A percentile compares a stretch with the other conserved stretches of the same genome.
phyloP scores from a whole-genome alignment of 64 coral and sea anemone species.

The Porites lutea region DNA sequence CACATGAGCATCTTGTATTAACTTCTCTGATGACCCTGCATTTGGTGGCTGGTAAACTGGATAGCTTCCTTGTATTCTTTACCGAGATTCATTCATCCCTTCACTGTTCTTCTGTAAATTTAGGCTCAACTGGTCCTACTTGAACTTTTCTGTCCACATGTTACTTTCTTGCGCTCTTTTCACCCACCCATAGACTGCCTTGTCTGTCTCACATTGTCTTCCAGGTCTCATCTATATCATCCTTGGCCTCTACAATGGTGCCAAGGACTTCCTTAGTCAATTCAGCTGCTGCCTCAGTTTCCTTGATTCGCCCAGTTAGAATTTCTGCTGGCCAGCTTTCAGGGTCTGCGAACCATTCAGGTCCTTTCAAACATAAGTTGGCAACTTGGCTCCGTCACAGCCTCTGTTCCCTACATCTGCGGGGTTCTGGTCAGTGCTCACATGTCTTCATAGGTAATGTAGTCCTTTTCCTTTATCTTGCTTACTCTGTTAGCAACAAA shows the following conservation, averaged over 20 bases:
- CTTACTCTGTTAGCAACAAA: slow-evolving; percentile 69
- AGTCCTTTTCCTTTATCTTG: slow-evolving; percentile 40
- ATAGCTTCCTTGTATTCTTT: slow-evolving; percentile 38
- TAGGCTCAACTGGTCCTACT: slow-evolving; percentile 30
- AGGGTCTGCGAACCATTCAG: slow-evolving; percentile 22
- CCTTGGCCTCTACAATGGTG: not conserved
- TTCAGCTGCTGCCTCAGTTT: slow-evolving; percentile 48
- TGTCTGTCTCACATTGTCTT: slow-evolving; percentile 25
- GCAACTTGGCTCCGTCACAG: not conserved
- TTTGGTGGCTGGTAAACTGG: slow-evolving; percentile 35
- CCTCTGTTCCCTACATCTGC: slow-evolving; percentile 63
- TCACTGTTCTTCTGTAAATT: slow-evolving; percentile 42
- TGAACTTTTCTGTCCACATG: slow-evolving; percentile 38
- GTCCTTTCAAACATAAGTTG: not conserved
- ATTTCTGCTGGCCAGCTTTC: slow-evolving; percentile 22
- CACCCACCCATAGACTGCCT: slow-evolving; percentile 33
- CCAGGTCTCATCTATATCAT: slow-evolving; percentile 45
- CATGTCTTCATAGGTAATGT: slow-evolving; percentile 52
- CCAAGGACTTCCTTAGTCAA: slow-evolving; percentile 7
- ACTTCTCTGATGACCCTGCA: slow-evolving; percentile 34
- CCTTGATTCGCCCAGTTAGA: slow-evolving; percentile 3
- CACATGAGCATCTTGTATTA: slow-evolving; percentile 44
- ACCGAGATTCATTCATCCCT: slow-evolving; percentile 36
- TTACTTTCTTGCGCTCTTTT: slow-evolving; percentile 51
- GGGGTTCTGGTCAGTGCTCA: slow-evolving; percentile 31